Percentiles rank a stretch among this genome's conserved stretches.
phyloP scores from a whole-genome alignment of 2,888 invertebrate genomes.

The Lobophora halterata region DNA sequence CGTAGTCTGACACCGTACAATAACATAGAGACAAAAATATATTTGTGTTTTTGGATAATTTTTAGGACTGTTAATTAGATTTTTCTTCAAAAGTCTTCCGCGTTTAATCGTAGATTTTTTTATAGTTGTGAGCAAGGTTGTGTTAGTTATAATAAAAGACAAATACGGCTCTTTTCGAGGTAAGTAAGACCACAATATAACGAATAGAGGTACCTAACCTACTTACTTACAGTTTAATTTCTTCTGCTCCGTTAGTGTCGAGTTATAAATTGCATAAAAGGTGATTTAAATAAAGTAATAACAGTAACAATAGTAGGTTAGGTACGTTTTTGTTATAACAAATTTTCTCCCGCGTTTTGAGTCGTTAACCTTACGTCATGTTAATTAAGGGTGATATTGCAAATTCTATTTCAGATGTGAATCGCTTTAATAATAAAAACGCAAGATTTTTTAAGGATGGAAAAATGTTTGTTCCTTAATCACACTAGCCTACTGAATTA shows the following conservation, averaged over 20 bases:
- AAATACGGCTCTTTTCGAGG: conserved; percentile 56
- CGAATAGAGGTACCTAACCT: not conserved
- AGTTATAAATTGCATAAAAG: too few relatives aligned
- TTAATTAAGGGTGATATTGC: not conserved
- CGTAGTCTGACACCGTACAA: conserved; percentile 33
- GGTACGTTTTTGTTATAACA: too few relatives aligned
- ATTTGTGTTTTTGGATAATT: conserved; percentile 33
- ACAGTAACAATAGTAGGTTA: too few relatives aligned
- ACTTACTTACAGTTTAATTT: too few relatives aligned
- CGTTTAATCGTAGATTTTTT: conserved; percentile 38
- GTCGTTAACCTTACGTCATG: conserved; percentile 10
- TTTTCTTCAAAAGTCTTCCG: conserved; percentile 41
- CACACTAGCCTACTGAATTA: too few relatives aligned
- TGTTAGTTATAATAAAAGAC: conserved; percentile 60
- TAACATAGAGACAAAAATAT: conserved; percentile 23
- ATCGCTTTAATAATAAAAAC: too few relatives aligned
- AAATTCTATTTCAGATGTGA: too few relatives aligned
- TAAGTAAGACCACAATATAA: conserved; percentile 34
- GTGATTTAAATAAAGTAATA: too few relatives aligned
- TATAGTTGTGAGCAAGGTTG: conserved; percentile 60
- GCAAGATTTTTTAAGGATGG: too few relatives aligned
- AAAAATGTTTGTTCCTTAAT: too few relatives aligned
- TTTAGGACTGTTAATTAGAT: conserved; percentile 24
- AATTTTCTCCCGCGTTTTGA: conserved; percentile 1
- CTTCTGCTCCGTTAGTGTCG: too few relatives aligned